Base-by-base conservation (phyloP, 2,797 vertebrate genomes). In the Pseudomugil gertrudae region DNA sequence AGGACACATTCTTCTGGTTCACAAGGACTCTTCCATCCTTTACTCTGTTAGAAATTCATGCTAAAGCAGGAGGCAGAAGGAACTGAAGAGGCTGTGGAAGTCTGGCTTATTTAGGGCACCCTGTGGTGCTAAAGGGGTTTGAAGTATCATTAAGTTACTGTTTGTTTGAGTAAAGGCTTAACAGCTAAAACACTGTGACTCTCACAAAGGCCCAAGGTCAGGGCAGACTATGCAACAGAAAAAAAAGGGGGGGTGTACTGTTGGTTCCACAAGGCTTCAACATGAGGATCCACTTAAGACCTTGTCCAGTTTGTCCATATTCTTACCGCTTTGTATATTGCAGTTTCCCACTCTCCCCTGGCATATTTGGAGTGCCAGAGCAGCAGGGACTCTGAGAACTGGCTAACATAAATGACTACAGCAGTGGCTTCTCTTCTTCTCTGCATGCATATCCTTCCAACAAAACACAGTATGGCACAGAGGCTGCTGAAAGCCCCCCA, bases 91-190 rank as follows among this genome's bases (percentile, higher is more conserved):
- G 68, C 71, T 58, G 75, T 53, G 63, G 76, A 84, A 76, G 64
- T 55, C 69, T 56, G 74, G 84, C 87, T 90, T 89, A 84, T 92
- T 91, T 87, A 85, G 86, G 88, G 74, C 79, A 83, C 89, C 93
- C 92, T 2, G 72, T 56, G 72, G 89, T 86, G 92, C 77, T 87
- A 81, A 76, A 89, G 83, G 84, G 85, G 87, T 92, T 93, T 93
- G 91, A 94, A 93, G 92, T 93, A 88, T 93, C 92, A 87, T 93
- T 92, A 90, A 89, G 91, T 93, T 93, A 92, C 93, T 91, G 91
- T 93, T 92, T 93, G 92, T 93, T 92, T 92, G 90, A 93, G 84
- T 53, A 85, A 91, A 87, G 84, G 90, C 89, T 91, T 92, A 90
- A 81, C 85, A 83, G 91, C 90, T 91, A 88, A 92, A 94, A 89